Conservation (phyloP, 92 coral and sea anemone species). For the Montipora capitata region DNA sequence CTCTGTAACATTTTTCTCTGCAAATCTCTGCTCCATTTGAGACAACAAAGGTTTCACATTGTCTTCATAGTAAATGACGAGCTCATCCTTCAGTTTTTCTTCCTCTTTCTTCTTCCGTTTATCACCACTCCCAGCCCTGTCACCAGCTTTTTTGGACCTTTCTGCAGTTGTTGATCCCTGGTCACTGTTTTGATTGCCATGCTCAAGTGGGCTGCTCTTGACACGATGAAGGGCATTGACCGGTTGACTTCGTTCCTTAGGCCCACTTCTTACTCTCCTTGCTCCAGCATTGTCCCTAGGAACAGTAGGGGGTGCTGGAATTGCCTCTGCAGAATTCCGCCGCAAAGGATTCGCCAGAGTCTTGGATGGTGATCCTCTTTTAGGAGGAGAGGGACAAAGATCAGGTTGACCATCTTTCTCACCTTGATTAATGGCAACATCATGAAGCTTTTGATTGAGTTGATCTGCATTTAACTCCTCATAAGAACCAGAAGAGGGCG, state of each 20-base stretch:
- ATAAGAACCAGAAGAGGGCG: conserved; percentile 43
- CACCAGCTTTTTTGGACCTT: conserved; percentile 47
- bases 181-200: conserved; percentile 29
- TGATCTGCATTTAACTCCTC: conserved; percentile 66
- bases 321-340: conserved; percentile 81
- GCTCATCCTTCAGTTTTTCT: conserved; percentile 81
- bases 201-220: conserved; percentile 72
- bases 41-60: conserved; percentile 89
- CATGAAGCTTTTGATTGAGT: conserved; percentile 44
- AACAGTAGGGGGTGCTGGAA: conserved; percentile 81
- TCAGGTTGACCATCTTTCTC: conserved; percentile 41
- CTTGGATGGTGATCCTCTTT: conserved; percentile 61
- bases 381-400: conserved; percentile 85
- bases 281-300: conserved; percentile 58
- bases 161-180: conserved; percentile 58
- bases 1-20: conserved; percentile 69
- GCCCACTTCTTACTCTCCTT: conserved; percentile 95
- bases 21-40: conserved; percentile 89
- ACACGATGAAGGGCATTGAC: conserved; percentile 59
- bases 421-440: conserved; percentile 61
- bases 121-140: conserved; percentile 80
- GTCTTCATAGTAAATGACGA: conserved; percentile 82
- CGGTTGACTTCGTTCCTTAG: conserved; percentile 87
- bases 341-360: conserved; percentile 48
- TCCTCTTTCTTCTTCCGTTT: conserved; percentile 75